A percentile compares a stretch with the other conserved stretches of the same genome.
Evolutionary conservation across 2,113 vertebrate species (phyloP).

Genomic region (Petrocephalus microphthalmus): DNA sequence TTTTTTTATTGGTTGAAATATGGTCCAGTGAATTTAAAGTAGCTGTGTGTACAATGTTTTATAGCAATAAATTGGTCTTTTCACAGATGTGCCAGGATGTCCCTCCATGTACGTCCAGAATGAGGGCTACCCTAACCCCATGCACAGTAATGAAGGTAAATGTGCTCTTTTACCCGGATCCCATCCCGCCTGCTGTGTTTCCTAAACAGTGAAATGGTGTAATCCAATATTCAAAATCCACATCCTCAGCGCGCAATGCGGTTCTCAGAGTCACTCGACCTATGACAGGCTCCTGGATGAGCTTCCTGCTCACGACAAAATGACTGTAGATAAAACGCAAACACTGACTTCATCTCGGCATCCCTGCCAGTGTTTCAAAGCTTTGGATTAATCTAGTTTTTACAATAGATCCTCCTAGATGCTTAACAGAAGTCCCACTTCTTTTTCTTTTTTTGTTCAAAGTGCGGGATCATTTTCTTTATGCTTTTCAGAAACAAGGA

Average conservation of each 20-base stretch:
- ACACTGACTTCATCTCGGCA: not conserved
- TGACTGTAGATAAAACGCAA: not conserved
- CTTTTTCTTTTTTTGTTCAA: not conserved
- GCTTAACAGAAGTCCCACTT: not conserved
- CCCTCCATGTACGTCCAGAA: conserved; percentile 74
- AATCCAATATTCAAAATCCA: not conserved
- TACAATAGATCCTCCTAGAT: not conserved
- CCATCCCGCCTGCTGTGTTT: not conserved
- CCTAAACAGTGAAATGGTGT: not conserved
- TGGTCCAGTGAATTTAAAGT: not conserved
- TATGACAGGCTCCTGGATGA: not conserved
- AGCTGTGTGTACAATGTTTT: not conserved
- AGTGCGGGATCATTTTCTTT: not conserved
- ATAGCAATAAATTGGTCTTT: conserved; percentile 1
- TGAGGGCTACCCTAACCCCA: conserved; percentile 67
- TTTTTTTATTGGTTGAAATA: not conserved
- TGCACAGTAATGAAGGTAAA: conserved; percentile 64
- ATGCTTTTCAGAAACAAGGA: not conserved
- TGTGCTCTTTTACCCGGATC: not conserved
- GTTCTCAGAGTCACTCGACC: not conserved
- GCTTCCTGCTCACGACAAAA: not conserved
- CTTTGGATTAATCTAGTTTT: not conserved
- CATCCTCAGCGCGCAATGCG: not conserved
- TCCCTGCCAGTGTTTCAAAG: not conserved
- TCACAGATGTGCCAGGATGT: conserved; percentile 78